These are phyloP conservation scores for Ommatoiulus sabulosus DNA, from an alignment of 2,888 invertebrate genomes.

Conservation along the genomic window DNA sequence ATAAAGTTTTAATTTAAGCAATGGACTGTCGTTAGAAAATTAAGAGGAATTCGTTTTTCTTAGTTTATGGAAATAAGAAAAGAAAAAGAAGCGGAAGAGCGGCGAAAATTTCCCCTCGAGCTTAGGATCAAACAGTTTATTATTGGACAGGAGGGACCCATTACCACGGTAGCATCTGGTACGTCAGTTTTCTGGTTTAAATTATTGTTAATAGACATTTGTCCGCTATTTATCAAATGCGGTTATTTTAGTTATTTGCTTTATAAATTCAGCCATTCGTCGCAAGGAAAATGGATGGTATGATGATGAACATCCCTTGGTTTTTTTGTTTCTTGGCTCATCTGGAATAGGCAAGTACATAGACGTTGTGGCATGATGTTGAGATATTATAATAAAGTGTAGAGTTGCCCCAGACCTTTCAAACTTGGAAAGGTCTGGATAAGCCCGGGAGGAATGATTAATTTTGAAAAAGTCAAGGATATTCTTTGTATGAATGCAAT, in stretches of 20 bases:
- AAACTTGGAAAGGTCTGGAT: too few relatives aligned
- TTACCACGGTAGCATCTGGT: conserved; percentile 81
- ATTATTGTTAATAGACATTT: background rate
- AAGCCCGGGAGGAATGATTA: too few relatives aligned
- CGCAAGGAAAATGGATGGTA: conserved; percentile 94
- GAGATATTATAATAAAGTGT: background rate
- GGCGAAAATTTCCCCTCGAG: conserved; percentile 84
- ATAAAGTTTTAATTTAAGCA: background rate
- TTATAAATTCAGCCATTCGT: conserved; percentile 75
- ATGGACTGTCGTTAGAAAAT: background rate
- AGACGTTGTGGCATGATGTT: background rate
- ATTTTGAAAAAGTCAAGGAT: too few relatives aligned
- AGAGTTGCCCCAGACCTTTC: too few relatives aligned
- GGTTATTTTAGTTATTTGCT: conserved; percentile 3
- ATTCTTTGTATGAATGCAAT: too few relatives aligned
- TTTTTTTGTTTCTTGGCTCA: conserved; percentile 90
- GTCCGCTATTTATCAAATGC: conserved; percentile 9
- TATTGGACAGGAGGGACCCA: conserved; percentile 87
- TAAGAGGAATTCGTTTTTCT: conserved; percentile 21
- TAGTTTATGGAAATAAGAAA: conserved; percentile 67
- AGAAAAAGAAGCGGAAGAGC: conserved; percentile 80
- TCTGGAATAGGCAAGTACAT: conserved; percentile 82
- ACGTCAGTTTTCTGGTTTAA: conserved; percentile 62
- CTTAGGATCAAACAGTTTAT: conserved; percentile 83
- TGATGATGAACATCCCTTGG: conserved; percentile 91